These are phyloP conservation scores for Bombycilla garrulus DNA, from an alignment of 2,113 vertebrate species.

Conservation along the genomic window DNA sequence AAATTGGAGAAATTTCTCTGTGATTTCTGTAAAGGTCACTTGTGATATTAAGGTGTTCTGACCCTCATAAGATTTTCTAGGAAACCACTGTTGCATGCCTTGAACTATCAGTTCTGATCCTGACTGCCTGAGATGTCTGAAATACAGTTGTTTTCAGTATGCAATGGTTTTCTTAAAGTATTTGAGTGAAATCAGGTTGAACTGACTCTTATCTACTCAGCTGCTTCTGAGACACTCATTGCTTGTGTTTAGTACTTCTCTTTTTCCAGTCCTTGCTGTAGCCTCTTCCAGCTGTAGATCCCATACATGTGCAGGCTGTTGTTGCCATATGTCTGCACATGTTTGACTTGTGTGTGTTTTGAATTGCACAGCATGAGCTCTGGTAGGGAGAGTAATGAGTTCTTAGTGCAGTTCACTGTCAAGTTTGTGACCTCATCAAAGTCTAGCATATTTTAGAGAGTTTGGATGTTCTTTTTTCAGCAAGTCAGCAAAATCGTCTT, in stretches of 20 bases:
- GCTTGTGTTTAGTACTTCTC: neutral
- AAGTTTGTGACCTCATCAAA: neutral
- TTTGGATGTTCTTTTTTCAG: neutral
- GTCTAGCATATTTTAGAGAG: neutral
- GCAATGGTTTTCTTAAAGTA: neutral
- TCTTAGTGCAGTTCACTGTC: neutral
- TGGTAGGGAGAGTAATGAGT: neutral
- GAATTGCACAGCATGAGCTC: neutral
- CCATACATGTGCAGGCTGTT: neutral
- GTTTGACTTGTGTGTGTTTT: neutral
- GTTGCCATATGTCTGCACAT: rapidly evolving
- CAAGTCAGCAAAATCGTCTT: neutral
- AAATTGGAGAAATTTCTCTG: neutral
- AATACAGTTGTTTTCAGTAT: neutral
- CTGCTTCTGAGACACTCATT: neutral
- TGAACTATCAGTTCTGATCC: neutral
- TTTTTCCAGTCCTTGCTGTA: neutral
- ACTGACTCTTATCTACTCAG: neutral
- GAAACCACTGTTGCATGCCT: neutral
- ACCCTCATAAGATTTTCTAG: neutral
- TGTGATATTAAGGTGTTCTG: neutral
- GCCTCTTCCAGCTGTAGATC: neutral
- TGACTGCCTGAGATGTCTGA: neutral
- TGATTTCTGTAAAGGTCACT: neutral
- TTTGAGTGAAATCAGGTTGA: neutral